A percentile compares a stretch with the other conserved stretches of the same genome.
phyloP scores from a whole-genome alignment of 2,888 invertebrate species.

The Caenorhabditis imperialis region DNA sequence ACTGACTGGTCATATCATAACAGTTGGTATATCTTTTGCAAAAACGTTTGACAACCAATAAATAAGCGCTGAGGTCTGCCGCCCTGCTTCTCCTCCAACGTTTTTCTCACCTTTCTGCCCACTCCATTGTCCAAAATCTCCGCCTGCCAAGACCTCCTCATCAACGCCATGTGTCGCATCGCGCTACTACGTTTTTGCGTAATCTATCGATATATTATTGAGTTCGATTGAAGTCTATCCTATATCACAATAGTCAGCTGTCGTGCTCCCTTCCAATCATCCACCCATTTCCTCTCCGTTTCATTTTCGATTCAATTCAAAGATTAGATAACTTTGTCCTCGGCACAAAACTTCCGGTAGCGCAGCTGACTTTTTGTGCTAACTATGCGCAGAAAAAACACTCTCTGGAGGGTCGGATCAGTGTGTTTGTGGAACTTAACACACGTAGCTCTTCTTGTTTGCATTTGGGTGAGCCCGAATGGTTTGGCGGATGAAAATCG shows the following conservation, averaged over 20 bases:
- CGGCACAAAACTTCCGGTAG: slow-evolving; percentile 27
- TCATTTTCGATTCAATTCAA: slow-evolving; percentile 40
- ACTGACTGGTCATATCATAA: too few relatives aligned
- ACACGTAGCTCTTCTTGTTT: slow-evolving; percentile 29
- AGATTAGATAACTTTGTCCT: slow-evolving; percentile 19
- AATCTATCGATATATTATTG: slow-evolving; percentile 49
- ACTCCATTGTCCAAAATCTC: slow-evolving; percentile 36
- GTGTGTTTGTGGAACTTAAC: slow-evolving; percentile 45
- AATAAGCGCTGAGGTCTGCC: slow-evolving; percentile 44
- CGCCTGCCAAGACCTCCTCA: neutral
- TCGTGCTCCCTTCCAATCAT: slow-evolving; percentile 7
- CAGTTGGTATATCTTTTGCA: slow-evolving; percentile 2
- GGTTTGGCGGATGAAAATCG: slow-evolving; percentile 42
- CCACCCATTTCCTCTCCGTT: neutral
- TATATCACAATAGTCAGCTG: slow-evolving; percentile 51
- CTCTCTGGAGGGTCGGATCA: slow-evolving; percentile 14
- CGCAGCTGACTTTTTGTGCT: neutral
- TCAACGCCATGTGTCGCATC: slow-evolving; percentile 31
- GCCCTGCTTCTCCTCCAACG: slow-evolving; percentile 14
- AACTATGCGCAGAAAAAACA: slow-evolving; percentile 12
- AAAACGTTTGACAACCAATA: slow-evolving; percentile 44
- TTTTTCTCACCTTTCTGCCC: slow-evolving; percentile 21
- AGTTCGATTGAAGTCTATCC: slow-evolving; percentile 30
- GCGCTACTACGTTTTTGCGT: slow-evolving; percentile 41
- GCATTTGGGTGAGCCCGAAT: slow-evolving; percentile 47